These are phyloP conservation scores for Drosophila kohkoa DNA, from an alignment of 1,140 invertebrate genomes.

Conservation along the genomic window DNA sequence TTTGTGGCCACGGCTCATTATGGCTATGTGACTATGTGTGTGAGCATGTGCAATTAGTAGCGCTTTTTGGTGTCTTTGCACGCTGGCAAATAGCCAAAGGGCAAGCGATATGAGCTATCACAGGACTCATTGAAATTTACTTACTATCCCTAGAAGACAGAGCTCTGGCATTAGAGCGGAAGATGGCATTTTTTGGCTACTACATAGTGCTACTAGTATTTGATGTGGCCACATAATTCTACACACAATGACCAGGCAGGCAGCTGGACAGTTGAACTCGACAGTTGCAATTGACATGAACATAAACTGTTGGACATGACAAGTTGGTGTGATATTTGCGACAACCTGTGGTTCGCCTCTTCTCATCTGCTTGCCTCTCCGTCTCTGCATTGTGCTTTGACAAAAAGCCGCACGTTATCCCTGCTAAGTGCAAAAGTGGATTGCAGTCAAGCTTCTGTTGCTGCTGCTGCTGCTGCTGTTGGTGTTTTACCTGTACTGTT, in stretches of 20 bases:
- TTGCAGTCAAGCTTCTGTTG: conserved; percentile 57
- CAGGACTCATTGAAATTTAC: conserved; percentile 72
- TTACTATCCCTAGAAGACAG: conserved; percentile 36
- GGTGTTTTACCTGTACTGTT: no score
- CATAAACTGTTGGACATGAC: conserved; percentile 82
- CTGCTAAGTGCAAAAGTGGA: conserved; percentile 80
- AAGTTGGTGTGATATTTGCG: conserved; percentile 80
- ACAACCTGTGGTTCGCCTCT: conserved; percentile 61
- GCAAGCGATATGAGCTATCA: conserved; percentile 77
- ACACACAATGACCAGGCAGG: conserved; percentile 47
- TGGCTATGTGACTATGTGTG: conserved; percentile 37
- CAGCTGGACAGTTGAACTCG: conserved; percentile 12
- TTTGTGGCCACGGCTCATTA: conserved; percentile 78
- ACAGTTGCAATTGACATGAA: conserved; percentile 57
- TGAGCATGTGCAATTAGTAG: conserved; percentile 70
- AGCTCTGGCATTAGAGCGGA: neutral
- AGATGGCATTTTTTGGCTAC: conserved; percentile 5
- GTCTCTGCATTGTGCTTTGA: conserved; percentile 47
- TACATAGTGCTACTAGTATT: conserved; percentile 4
- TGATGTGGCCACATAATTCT: conserved; percentile 44
- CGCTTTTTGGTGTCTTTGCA: conserved; percentile 69
- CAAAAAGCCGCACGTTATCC: conserved; percentile 80
- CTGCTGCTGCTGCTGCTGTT: conserved; percentile 3
- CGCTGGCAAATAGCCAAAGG: conserved; percentile 65
- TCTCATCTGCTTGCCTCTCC: neutral